Conservation (phyloP, 92 coral and sea anemone genomes). For the Montipora capitata region DNA sequence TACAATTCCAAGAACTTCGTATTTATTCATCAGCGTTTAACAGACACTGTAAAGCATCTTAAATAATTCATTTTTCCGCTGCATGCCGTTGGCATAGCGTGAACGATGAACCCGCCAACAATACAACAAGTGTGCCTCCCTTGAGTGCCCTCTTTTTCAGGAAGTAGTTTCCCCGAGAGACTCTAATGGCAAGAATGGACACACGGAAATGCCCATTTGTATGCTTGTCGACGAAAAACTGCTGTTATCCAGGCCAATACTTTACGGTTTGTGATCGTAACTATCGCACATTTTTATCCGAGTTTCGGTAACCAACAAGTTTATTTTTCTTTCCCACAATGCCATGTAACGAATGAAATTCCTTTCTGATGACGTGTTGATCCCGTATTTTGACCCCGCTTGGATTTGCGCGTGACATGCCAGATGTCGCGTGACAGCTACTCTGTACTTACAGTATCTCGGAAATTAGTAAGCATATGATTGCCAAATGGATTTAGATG, state of each 20-base stretch:
- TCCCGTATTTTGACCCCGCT: constrained; percentile 1
- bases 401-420: constrained; percentile 9
- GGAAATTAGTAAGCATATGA: no score
- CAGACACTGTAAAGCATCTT: constrained; percentile 21
- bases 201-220: constrained; percentile 24
- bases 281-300: constrained; percentile 18
- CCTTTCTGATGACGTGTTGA: constrained; percentile 84
- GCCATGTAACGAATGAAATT: constrained; percentile 67
- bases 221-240: not conserved
- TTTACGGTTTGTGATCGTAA: constrained; percentile 18
- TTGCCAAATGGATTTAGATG: no score
- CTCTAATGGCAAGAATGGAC: constrained; percentile 22
- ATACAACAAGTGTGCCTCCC: constrained; percentile 24
- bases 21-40: constrained; percentile 90
- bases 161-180: constrained; percentile 18
- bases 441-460: no score
- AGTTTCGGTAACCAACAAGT: constrained; percentile 34
- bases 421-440: not conserved
- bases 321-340: constrained; percentile 73
- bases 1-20: constrained; percentile 99
- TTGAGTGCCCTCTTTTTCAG: constrained; percentile 29
- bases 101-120: constrained; percentile 31
- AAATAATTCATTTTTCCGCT: constrained; percentile 20
- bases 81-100: constrained; percentile 51
- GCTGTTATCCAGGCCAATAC: constrained; percentile 1